These are phyloP conservation scores for Protula sp. DNA, from an alignment of 2,888 invertebrate genomes.

Conservation along the genomic window DNA sequence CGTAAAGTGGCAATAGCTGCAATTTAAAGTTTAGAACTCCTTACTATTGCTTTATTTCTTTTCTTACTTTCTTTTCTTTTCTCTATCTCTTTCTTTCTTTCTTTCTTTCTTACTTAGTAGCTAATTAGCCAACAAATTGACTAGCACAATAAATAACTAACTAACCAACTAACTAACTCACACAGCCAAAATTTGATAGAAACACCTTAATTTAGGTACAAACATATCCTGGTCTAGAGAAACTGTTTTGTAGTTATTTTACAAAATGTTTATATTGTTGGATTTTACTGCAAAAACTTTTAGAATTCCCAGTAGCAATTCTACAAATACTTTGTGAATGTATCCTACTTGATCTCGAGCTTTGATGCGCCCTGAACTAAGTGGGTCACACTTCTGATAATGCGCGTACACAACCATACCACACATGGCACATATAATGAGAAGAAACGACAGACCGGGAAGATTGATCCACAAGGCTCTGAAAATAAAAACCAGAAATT, in stretches of 20 bases:
- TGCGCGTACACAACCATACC: constrained; percentile 78
- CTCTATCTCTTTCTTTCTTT: not conserved
- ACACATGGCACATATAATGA: constrained; percentile 79
- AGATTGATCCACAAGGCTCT: constrained; percentile 74
- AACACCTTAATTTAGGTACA: too few species aligned
- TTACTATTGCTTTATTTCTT: not conserved
- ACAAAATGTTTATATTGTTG: too few species aligned
- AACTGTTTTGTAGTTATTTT: too few species aligned
- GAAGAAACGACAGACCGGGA: constrained; percentile 70
- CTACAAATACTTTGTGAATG: too few species aligned
- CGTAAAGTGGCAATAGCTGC: constrained; percentile 82
- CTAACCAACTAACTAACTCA: too few species aligned
- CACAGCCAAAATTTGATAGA: too few species aligned
- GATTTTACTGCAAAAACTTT: too few species aligned
- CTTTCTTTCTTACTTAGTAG: not conserved
- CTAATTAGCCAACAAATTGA: not conserved
- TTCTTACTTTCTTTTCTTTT: not conserved
- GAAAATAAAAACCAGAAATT: too few species aligned
- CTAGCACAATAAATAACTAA: too few species aligned
- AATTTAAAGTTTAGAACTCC: too few species aligned
- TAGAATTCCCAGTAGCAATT: too few species aligned
- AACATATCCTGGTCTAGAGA: too few species aligned
- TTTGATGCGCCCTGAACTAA: constrained; percentile 9
- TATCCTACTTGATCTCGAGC: not conserved
- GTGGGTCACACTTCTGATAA: constrained; percentile 79